phyloP scores from a whole-genome alignment of 1,140 invertebrate species.

The Gonioctena quinquepunctata region DNA sequence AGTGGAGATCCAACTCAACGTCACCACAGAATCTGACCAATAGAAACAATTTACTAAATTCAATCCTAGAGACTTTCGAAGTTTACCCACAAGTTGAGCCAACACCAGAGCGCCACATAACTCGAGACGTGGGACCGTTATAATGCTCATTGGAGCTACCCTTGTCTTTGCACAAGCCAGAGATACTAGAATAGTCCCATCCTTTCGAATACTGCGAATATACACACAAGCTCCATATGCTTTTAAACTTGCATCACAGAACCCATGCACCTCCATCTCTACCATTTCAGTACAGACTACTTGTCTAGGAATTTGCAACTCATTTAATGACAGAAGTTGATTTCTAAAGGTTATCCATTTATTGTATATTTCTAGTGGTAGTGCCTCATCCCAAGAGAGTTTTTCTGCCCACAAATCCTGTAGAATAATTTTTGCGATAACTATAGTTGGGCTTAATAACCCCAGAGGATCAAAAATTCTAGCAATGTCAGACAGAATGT shows the following conservation, averaged over 20 bases:
- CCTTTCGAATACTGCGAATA: background rate
- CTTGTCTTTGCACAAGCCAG: conserved; percentile 52
- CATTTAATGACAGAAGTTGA: background rate
- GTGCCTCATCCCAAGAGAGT: conserved; percentile 38
- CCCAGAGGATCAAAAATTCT: conserved; percentile 48
- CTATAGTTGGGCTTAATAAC: conserved; percentile 37
- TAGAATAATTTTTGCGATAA: conserved; percentile 44
- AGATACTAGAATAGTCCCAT: conserved; percentile 1
- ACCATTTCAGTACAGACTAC: background rate
- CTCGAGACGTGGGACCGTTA: conserved; percentile 30
- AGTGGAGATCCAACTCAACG: conserved; percentile 27
- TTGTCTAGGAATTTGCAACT: conserved; percentile 13
- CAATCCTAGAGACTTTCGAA: background rate
- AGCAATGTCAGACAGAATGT: conserved; percentile 14
- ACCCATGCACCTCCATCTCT: conserved; percentile 46
- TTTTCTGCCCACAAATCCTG: conserved; percentile 44
- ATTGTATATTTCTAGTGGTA: conserved; percentile 14
- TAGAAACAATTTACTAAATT: conserved; percentile 1
- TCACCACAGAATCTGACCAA: conserved; percentile 34
- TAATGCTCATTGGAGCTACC: conserved; percentile 53
- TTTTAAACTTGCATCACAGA: conserved; percentile 48
- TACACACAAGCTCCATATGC: conserved; percentile 52
- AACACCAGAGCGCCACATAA: conserved; percentile 24
- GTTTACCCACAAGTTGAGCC: background rate
- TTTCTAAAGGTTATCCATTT: conserved; percentile 9